Base-by-base conservation (phyloP, 2,797 vertebrate species). In the Schizothorax lantsangensis region DNA sequence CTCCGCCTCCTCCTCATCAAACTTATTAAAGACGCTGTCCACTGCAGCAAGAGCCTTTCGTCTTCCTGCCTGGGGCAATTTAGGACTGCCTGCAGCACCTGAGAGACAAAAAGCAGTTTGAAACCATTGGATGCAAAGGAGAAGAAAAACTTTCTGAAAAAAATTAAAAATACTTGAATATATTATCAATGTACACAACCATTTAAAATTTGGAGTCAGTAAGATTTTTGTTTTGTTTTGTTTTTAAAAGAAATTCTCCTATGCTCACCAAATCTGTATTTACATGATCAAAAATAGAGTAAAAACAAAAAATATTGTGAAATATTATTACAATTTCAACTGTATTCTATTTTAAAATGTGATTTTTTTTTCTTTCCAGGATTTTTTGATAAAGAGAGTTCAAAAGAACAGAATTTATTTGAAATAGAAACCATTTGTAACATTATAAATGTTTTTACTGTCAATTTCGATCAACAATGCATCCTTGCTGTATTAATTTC, bases 21-120 rank as follows among this genome's bases (percentile, higher is more conserved):
- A 99, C 92, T 98, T 98, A 94, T 98, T 96, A 88, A 99, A 99
- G 89, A 99, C 97, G 54, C 98, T 99, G 93, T 99, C 98, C 91
- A 97, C 98, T 0, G 97, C 49, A 43, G 83, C 96, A 45, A 99
- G 96, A 90, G 98, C 99, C 96, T 99, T 99, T 91, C 98, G 96
- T 93, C 99, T 99, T 12, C 94, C 96, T 38, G 93, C 94, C 84
- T 96, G 98, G 54, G 97, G 96, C 84, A 99, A 97, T 91, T 97
- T 96, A 57, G 98, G 98, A 93, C 98, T 99, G 91, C 96, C 97
- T 69, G 97, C 96, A 86, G 97, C 95, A 91, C 96, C 98, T 98
- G 90, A 71, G 30, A 66, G 30, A 23, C 59, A 49, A 64, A 45
- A 49, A 68, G 23, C 59, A 38, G 17, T 52, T n/a, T 2, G 1